Evolutionary conservation across 2,113 vertebrate species (phyloP), one percentile per base, ranked within the genome.

Genomic region (Chaetorhynchus papuensis): DNA sequence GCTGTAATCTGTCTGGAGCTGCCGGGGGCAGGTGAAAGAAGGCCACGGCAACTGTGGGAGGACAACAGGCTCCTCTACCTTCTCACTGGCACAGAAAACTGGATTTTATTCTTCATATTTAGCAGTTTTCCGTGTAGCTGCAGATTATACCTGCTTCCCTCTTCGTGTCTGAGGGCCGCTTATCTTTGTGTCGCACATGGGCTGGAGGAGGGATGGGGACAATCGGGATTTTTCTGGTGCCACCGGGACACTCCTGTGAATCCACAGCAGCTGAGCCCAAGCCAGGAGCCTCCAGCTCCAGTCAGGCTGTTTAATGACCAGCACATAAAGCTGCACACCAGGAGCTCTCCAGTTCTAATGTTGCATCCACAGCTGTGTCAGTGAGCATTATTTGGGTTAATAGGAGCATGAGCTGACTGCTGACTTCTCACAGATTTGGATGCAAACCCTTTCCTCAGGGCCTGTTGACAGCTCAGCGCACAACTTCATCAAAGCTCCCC

Each of bases 181-280:
- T 86, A 80, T 69, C 83, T 83, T 53, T 53, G 68, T 27, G 21
- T 45, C 0, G 0, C 41, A 83, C 53, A 14, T 6, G 44, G 80
- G 45, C 83, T 47, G 69, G 33, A 74, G 52, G 60, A 93, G 31
- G 39, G 49, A 56, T 8, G 42, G 60, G 53, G 28, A 74, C 50
- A 79, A 52, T 20, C 3, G 3, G 28, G 45, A 64, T 59, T 70
- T 68, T n/a, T 31, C 44, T 64, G 33, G 53, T 52, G 70, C 78
- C 85, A 75, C 39, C 9, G 7, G 44, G 60, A 39, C 9, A 1
- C 44, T 89, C 30, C 2, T 14, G 64, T 31, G n/a, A 39, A 33
- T 3, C 13, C 41, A 8, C 0, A 0, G 42, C 66, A 65, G 50
- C 66, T 9, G 68, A 72, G 74, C 44, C 15, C 6, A 3, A 22